Conservation (phyloP, 2,113 vertebrate species). For the Lipophrys pholis region DNA sequence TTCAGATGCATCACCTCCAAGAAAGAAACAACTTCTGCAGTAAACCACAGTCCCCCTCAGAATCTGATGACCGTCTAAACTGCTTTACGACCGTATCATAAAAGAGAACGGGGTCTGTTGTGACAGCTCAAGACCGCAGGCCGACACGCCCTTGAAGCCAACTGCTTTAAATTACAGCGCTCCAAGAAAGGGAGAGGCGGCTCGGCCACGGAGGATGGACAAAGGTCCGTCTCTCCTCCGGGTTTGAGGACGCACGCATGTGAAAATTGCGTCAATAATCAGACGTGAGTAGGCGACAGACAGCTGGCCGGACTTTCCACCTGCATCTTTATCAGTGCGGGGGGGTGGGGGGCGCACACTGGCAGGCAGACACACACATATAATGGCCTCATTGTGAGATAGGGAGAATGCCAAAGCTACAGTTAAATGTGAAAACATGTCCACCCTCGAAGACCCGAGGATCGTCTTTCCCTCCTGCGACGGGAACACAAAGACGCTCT, state of each 20-base stretch:
- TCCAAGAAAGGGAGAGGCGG: background rate
- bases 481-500: slow-evolving; percentile 65
- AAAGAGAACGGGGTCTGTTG: slow-evolving; percentile 12
- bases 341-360: too few relatives aligned
- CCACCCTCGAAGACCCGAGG: slow-evolving; percentile 60
- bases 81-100: slow-evolving; percentile 48
- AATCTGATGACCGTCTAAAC: slow-evolving; percentile 8
- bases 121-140: slow-evolving; percentile 8
- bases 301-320: slow-evolving; percentile 61
- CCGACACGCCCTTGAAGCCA: background rate
- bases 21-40: slow-evolving; percentile 30
- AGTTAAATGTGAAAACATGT: slow-evolving; percentile 72
- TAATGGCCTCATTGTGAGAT: slow-evolving; percentile 77
- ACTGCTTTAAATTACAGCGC: slow-evolving; percentile 34
- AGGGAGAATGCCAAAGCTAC: slow-evolving; percentile 56
- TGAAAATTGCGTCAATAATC: slow-evolving; percentile 42
- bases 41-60: slow-evolving; percentile 7
- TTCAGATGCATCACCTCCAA: slow-evolving; percentile 16
- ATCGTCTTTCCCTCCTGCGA: slow-evolving; percentile 66
- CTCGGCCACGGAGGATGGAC: slow-evolving; percentile 7
- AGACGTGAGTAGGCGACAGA: slow-evolving; percentile 43
- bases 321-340: slow-evolving; percentile 65
- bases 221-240: slow-evolving; percentile 30
- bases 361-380: slow-evolving; percentile 44
- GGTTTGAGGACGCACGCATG: slow-evolving; percentile 12